phyloP scores from a whole-genome alignment of 2,888 invertebrate species.

The Cheilosia scutellata region DNA sequence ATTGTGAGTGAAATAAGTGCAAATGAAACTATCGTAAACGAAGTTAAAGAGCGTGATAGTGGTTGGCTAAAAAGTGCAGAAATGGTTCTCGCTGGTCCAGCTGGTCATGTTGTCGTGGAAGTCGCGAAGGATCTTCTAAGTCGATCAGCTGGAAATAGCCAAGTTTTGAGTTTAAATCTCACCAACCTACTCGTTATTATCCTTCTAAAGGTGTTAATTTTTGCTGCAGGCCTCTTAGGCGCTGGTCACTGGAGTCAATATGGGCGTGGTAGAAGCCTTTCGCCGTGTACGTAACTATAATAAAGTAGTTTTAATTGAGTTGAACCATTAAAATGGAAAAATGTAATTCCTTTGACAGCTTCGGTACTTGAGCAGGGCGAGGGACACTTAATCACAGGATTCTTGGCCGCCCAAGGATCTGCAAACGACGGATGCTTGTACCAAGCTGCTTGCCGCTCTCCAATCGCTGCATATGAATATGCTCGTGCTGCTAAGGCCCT shows the following conservation, averaged over 20 bases:
- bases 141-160: conserved; percentile 89
- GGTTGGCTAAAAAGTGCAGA: conserved; percentile 82
- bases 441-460: conserved; percentile 90
- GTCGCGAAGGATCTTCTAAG: conserved; percentile 88
- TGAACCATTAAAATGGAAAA: not conserved
- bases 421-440: conserved; percentile 90
- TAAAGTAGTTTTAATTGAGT: not conserved
- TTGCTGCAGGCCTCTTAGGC: conserved; percentile 92
- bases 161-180: conserved; percentile 90
- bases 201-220: conserved; percentile 91
- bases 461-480: conserved; percentile 89
- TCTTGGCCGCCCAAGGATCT: conserved; percentile 90
- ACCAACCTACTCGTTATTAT: conserved; percentile 92
- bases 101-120: conserved; percentile 83
- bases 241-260: conserved; percentile 87
- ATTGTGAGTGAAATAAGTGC: conserved; percentile 57
- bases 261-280: conserved; percentile 81
- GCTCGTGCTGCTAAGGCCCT: conserved; percentile 91
- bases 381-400: conserved; percentile 84
- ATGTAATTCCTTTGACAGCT: conserved; percentile 33
- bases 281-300: conserved; percentile 32
- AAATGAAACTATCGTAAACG: conserved; percentile 63
- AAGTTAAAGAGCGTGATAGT: conserved; percentile 72
- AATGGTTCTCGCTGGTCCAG: conserved; percentile 81
- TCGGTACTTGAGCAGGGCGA: conserved; percentile 88